phyloP scores from a whole-genome alignment of 2,113 vertebrate genomes.

The crab-eating macaque (Macaca fascicularis) region T2T-MFA8v1.1 NC_088375.1:30059501-30060000 shows the following conservation, averaged over 20 bases:
- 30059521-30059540: background rate
- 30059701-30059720: background rate
- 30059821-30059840: background rate
- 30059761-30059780: background rate
- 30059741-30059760: background rate
- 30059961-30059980: background rate
- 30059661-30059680: background rate
- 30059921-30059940: background rate
- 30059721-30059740: background rate
- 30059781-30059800: background rate
- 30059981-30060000: background rate
- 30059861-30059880: background rate
- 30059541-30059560: background rate
- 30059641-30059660: background rate
- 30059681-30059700: background rate
- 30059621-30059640: background rate
- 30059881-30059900: background rate
- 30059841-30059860: background rate
- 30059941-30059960: background rate
- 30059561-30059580: background rate
- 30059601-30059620: background rate
- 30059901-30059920: background rate
- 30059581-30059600: background rate
- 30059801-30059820: background rate
- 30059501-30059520: background rate